A percentile compares a stretch with the other conserved stretches of the same genome.
Conservation (phyloP, 2,797 vertebrate species). For the Streptopelia turtur region DNA sequence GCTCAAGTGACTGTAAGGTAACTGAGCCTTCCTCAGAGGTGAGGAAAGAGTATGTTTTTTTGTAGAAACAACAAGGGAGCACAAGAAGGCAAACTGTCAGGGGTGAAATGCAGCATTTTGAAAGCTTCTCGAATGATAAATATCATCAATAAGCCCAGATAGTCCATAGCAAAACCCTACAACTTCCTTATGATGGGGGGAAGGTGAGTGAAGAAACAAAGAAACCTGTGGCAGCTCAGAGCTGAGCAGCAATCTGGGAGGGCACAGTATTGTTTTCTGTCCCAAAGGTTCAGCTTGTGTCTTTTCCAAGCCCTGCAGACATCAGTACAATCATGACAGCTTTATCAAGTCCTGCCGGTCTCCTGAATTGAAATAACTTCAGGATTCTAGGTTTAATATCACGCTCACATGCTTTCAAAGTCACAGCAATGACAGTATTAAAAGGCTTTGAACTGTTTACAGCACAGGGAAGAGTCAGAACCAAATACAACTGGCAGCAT, state of each 20-base stretch:
- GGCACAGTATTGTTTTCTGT: neutral
- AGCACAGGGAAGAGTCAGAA: neutral
- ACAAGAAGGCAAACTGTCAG: neutral
- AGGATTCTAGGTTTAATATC: conserved; percentile 6
- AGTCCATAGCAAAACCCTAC: neutral
- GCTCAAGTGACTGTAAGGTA: neutral
- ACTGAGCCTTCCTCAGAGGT: neutral
- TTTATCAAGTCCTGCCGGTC: neutral
- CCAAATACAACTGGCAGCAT: neutral
- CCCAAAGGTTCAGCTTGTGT: neutral
- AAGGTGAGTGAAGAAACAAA: neutral
- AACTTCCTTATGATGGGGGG: neutral
- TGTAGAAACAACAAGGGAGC: neutral
- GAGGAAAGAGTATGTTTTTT: neutral
- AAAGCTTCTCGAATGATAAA: neutral
- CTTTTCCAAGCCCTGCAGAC: neutral
- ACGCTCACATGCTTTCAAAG: neutral
- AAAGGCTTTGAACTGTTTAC: neutral
- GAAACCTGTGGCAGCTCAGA: neutral
- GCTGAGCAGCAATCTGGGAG: neutral
- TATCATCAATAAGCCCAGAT: neutral
- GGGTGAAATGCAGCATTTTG: neutral
- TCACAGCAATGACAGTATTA: neutral
- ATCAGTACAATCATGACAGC: neutral
- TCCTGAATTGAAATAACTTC: neutral